Percentiles rank a stretch among this genome's conserved stretches.
Evolutionary conservation across 1,140 invertebrate species (phyloP).

Genomic region (Teleogryllus occipitalis): DNA sequence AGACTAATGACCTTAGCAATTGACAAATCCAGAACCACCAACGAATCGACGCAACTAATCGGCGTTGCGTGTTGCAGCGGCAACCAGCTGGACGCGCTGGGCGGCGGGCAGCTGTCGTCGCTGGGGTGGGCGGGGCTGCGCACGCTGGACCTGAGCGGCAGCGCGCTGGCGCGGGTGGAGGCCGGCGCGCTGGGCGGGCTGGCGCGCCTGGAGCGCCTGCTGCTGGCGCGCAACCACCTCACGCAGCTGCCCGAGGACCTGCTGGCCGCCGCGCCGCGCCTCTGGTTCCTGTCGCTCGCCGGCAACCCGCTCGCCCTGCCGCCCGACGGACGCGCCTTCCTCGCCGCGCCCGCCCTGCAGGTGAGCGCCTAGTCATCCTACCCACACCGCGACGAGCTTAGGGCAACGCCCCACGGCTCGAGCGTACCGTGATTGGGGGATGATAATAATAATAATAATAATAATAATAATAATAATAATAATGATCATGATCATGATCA

Average conservation of each 20-base stretch:
- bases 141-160: not conserved
- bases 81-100: not conserved
- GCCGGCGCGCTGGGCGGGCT: not conserved
- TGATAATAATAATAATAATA: too few relatives aligned
- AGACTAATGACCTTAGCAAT: too few relatives aligned
- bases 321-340: not conserved
- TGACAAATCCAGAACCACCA: too few relatives aligned
- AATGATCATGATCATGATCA: too few relatives aligned
- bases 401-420: too few relatives aligned
- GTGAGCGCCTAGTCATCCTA: too few relatives aligned
- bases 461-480: too few relatives aligned
- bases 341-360: not conserved
- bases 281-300: not conserved
- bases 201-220: not conserved
- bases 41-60: too few relatives aligned
- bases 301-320: not conserved
- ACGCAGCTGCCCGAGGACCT: not conserved
- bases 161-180: not conserved
- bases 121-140: not conserved
- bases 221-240: not conserved
- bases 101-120: not conserved
- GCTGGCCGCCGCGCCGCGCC: not conserved
- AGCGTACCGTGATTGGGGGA: too few relatives aligned
- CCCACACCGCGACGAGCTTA: too few relatives aligned
- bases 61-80: too few relatives aligned